Conservation (phyloP, 2,797 vertebrate genomes). For the Sphenopsis melanotis region DNA sequence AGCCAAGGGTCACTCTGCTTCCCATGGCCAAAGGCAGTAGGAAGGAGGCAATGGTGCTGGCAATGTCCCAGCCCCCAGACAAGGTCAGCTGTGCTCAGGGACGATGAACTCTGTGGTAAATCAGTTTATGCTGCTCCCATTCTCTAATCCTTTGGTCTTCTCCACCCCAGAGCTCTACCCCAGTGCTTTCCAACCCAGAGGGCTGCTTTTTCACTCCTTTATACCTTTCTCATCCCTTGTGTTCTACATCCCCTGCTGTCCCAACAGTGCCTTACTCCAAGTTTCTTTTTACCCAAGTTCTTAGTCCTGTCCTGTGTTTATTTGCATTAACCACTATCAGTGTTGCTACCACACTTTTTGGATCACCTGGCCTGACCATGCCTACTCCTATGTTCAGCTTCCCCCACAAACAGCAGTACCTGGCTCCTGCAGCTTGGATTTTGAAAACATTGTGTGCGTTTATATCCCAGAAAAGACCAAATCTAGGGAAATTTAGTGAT, state of each 20-base stretch:
- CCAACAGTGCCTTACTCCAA: neutral
- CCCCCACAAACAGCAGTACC: neutral
- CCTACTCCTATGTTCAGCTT: neutral
- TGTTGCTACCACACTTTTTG: neutral
- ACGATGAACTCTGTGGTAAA: neutral
- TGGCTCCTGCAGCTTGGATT: neutral
- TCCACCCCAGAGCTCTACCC: neutral
- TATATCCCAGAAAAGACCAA: neutral
- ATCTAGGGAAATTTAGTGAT: neutral
- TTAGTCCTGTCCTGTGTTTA: neutral
- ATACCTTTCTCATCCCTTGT: neutral
- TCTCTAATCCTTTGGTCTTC: neutral
- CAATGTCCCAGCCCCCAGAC: neutral
- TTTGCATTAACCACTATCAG: neutral
- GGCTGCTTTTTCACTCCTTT: neutral
- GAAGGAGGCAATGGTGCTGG: neutral
- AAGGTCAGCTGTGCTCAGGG: neutral
- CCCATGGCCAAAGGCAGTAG: fast-evolving
- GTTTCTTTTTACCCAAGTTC: neutral
- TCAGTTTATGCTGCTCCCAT: neutral
- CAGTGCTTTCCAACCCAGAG: neutral
- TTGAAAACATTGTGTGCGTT: fast-evolving
- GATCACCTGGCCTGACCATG: fast-evolving
- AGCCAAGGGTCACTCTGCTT: neutral
- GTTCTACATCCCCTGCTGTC: neutral